These are phyloP conservation scores for Cotesia chilonis DNA, from an alignment of 1,140 invertebrate genomes.

Conservation along the genomic window DNA sequence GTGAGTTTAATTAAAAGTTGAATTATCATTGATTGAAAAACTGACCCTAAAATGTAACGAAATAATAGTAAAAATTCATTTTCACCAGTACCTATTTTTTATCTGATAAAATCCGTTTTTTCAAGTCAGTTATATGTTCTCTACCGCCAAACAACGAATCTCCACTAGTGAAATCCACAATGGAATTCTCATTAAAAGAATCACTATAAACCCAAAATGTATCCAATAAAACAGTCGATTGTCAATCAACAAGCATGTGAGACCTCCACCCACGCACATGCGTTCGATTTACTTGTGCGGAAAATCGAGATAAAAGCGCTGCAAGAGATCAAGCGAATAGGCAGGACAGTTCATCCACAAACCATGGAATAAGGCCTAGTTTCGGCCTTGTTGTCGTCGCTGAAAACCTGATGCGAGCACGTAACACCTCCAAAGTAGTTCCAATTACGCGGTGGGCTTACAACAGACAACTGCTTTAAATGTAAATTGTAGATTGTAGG, in stretches of 20 bases:
- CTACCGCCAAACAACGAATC: too few relatives aligned
- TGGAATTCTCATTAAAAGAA: too few relatives aligned
- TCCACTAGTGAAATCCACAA: too few relatives aligned
- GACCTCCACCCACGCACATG: too few relatives aligned
- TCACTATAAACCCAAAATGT: background rate
- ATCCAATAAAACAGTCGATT: conserved; percentile 12
- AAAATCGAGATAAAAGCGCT: background rate
- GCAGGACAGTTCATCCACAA: background rate
- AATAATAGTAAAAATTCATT: too few relatives aligned
- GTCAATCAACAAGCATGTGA: background rate
- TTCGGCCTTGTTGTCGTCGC: conserved; percentile 11
- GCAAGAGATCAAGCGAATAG: background rate
- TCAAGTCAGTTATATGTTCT: too few relatives aligned
- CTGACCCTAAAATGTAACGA: too few relatives aligned
- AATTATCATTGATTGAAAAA: too few relatives aligned
- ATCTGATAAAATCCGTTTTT: too few relatives aligned
- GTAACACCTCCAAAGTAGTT: conserved; percentile 25
- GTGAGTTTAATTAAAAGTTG: too few relatives aligned
- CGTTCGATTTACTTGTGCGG: too few relatives aligned
- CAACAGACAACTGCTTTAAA: conserved; percentile 54
- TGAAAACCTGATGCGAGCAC: conserved; percentile 48
- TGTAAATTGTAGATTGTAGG: conserved; percentile 52
- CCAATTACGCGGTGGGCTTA: conserved; percentile 55
- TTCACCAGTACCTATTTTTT: too few relatives aligned
- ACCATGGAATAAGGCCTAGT: background rate